Evolutionary conservation across 2,113 vertebrate species (phyloP).

Genomic region (Axis porcinus): DNA sequence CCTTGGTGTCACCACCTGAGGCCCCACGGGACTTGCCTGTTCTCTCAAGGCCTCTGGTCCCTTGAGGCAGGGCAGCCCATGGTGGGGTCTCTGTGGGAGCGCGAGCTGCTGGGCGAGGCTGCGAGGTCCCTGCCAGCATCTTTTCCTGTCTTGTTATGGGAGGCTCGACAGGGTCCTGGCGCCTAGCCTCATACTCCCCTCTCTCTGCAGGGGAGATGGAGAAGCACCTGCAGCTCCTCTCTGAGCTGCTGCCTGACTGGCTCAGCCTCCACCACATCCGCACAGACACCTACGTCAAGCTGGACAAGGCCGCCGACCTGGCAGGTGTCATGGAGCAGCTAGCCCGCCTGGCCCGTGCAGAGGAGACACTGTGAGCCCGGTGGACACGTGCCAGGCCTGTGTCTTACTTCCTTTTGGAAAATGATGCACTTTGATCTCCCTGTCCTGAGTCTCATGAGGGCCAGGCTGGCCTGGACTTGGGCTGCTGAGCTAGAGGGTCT

Average conservation of each 20-base stretch:
- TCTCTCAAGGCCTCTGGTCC: background rate
- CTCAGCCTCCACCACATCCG: conserved; percentile 85
- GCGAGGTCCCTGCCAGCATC: rapidly evolving
- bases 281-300: conserved; percentile 88
- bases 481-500: background rate
- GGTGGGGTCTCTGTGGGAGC: rapidly evolving
- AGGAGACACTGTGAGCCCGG: conserved; percentile 71
- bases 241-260: conserved; percentile 89
- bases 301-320: conserved; percentile 89
- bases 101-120: no score
- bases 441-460: background rate
- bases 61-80: background rate
- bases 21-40: rapidly evolving
- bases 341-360: conserved; percentile 73
- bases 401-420: background rate
- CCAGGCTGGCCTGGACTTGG: background rate
- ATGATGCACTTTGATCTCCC: background rate
- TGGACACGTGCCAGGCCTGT: rapidly evolving
- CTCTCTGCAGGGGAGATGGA: conserved; percentile 89
- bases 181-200: rapidly evolving
- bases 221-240: conserved; percentile 86
- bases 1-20: rapidly evolving
- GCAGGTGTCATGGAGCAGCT: conserved; percentile 77
- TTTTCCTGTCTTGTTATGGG: background rate
- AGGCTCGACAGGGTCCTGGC: background rate